Evolutionary conservation across 2,888 invertebrate genomes (phyloP), one percentile per base, ranked within the genome.

Genomic region (Ophioninae sp.): DNA sequence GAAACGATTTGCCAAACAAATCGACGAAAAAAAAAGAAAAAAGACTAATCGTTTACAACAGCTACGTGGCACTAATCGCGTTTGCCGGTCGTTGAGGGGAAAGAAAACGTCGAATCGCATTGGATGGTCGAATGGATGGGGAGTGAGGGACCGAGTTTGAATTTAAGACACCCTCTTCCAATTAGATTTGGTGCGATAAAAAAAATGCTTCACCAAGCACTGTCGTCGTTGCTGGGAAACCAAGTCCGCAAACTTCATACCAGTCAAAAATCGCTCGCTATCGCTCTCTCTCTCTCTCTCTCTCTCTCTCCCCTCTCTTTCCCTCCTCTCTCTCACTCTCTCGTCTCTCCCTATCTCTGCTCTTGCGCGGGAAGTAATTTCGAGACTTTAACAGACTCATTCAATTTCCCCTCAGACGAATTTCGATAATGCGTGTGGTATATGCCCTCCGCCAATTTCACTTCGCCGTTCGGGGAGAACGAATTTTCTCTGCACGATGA

Each of bases 321-420:
- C 83, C 87, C 75, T 69, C 80, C 85, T 87, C 88, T 87, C n/a
- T n/a, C n/a, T n/a, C n/a, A n/a, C n/a, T 20, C 51, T 23, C 30
- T 69, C 77, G 37, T 61, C 61, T 84, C 63, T 72, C 69, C 77
- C 68, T 81, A 73, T 84, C 83, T 87, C 75, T 69, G 80, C 85
- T 87, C 88, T 87, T 87, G 83, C 63, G 59, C 65, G 44, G 84
- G 76, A 90, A 89, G 87, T 87, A 86, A 91, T 90, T 90, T 87
- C 85, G 89, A 86, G 80, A 79, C 85, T 87, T 88, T 89, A 90
- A 90, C 89, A 87, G 86, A 91, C 89, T 90, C 89, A 89, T 87
- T 84, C 87, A 88, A 90, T 90, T 90, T 89, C 86, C 85, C 77
- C 75, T 83, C 68, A 58, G 22, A 68, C 30, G 44, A 63, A 56